phyloP scores from a whole-genome alignment of 2,888 invertebrate genomes.

The Temnothorax rugatulus region DNA sequence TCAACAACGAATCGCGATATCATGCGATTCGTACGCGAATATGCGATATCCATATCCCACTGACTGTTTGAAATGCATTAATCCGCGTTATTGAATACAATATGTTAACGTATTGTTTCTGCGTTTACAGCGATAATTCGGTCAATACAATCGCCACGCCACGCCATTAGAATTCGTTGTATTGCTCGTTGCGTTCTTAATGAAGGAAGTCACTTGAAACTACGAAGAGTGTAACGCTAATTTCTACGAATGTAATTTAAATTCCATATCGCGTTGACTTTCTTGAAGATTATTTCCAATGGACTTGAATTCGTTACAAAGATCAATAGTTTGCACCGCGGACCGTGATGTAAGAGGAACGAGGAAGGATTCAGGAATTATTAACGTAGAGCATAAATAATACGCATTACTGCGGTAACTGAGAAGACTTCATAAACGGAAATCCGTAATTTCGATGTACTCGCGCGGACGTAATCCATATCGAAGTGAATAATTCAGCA shows the following conservation, averaged over 20 bases:
- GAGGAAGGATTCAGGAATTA: conserved; percentile 2
- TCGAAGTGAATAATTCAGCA: conserved; percentile 31
- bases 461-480: conserved; percentile 30
- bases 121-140: background rate
- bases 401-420: conserved; percentile 15
- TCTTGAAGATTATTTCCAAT: background rate
- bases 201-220: background rate
- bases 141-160: background rate
- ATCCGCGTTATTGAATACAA: background rate
- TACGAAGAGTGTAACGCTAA: background rate
- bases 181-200: background rate
- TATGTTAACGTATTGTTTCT: background rate
- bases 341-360: background rate
- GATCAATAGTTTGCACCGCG: background rate
- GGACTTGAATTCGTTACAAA: background rate
- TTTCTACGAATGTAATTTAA: background rate
- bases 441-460: conserved; percentile 16
- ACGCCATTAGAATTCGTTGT: background rate
- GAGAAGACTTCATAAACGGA: conserved; percentile 31
- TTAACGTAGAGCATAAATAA: conserved; percentile 35
- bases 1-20: background rate
- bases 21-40: background rate
- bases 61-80: background rate
- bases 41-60: background rate
- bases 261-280: background rate